These are phyloP conservation scores for Noctua pronuba DNA, from an alignment of 2,888 invertebrate species.

Conservation along the genomic window DNA sequence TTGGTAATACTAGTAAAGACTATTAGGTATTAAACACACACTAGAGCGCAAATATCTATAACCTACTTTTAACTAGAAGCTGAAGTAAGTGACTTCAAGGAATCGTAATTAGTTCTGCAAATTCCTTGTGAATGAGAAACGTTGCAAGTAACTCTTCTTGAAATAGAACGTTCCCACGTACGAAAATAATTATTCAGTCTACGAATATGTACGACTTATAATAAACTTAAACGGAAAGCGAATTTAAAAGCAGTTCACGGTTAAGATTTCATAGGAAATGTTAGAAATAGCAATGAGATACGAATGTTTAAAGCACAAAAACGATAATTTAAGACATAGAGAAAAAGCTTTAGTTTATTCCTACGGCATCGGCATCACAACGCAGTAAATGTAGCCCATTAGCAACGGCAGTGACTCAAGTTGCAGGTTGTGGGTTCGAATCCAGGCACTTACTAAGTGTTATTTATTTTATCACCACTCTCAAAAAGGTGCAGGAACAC, in stretches of 20 bases:
- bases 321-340: not conserved
- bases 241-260: not conserved
- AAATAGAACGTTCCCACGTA: not conserved
- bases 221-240: not conserved
- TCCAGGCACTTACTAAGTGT: no score
- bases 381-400: not conserved
- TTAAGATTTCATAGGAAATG: not conserved
- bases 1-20: not conserved
- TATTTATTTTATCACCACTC: no score
- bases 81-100: not conserved
- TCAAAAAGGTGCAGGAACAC: no score
- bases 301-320: not conserved
- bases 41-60: not conserved
- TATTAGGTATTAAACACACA: not conserved
- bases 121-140: not conserved
- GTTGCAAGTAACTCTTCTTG: not conserved
- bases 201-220: not conserved
- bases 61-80: not conserved
- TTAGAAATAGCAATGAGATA: not conserved
- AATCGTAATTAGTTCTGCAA: not conserved
- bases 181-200: not conserved
- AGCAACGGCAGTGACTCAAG: not conserved
- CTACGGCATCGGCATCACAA: not conserved
- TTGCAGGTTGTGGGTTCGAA: not conserved
- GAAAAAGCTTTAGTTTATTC: not conserved